phyloP scores from a whole-genome alignment of 2,797 vertebrate species.

The Clarias laeviceps region DNA sequence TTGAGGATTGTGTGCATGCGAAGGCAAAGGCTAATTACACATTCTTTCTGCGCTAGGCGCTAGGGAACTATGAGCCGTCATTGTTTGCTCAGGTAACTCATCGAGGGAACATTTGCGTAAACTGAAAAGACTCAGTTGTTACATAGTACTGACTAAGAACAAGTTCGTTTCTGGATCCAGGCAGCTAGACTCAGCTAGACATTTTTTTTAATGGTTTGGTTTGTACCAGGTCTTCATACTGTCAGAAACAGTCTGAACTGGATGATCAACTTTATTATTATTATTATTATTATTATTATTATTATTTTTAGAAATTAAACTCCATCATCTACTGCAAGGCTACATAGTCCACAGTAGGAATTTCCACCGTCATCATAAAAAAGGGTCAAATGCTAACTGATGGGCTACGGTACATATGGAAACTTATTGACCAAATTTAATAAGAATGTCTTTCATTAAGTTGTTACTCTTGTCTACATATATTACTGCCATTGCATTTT shows the following conservation, averaged over 20 bases:
- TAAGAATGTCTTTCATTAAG: conserved; percentile 37
- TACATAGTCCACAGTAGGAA: neutral
- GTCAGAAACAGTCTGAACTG: neutral
- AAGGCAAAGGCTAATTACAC: conserved; percentile 18
- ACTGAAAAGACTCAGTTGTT: conserved; percentile 4
- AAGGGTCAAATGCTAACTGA: neutral
- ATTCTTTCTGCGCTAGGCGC: conserved; percentile 23
- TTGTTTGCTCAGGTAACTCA: conserved; percentile 13
- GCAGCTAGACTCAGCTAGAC: no score
- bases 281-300: neutral
- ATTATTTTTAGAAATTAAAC: neutral
- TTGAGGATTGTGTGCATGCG: conserved; percentile 35
- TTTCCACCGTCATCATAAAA: neutral
- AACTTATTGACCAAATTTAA: conserved; percentile 37
- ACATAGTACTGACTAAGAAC: neutral
- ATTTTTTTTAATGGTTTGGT: conserved; percentile 2
- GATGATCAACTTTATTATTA: neutral
- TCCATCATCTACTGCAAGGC: neutral
- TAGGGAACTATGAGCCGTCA: conserved; percentile 1
- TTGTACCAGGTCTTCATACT: neutral
- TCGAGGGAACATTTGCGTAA: neutral
- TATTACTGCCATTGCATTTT: conserved; percentile 38
- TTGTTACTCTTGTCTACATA: conserved; percentile 47
- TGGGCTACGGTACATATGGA: conserved; percentile 1
- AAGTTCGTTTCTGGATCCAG: neutral